phyloP scores from a whole-genome alignment of 1,140 invertebrate genomes.

The Drosophila athabasca region DNA sequence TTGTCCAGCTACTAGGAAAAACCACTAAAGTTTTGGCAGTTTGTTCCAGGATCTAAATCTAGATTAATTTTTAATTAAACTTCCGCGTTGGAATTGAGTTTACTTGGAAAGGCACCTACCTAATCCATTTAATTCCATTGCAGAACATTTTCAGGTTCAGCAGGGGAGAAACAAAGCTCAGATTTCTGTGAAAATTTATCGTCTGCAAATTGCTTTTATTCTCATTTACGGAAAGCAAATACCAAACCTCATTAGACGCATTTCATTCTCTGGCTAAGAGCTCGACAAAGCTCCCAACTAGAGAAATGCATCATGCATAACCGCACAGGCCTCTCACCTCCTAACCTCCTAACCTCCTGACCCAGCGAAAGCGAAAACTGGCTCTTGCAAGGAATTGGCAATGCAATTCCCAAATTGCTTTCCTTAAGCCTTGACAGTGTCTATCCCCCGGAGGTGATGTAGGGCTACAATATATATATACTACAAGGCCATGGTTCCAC shows the following conservation, averaged over 20 bases:
- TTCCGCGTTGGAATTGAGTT: too few species aligned
- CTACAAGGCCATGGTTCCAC: constrained; percentile 21
- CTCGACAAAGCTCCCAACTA: constrained; percentile 1
- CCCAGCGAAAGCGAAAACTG: neutral
- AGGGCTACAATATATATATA: constrained; percentile 36
- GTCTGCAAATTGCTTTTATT: constrained; percentile 27
- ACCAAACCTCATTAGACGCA: constrained; percentile 28
- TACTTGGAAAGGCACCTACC: neutral
- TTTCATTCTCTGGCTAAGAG: neutral
- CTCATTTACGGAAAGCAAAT: constrained; percentile 26
- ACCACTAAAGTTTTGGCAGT: too few species aligned
- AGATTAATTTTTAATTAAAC: too few species aligned
- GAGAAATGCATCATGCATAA: constrained; percentile 45
- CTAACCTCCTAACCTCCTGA: neutral
- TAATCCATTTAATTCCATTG: constrained; percentile 15
- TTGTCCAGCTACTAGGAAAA: too few species aligned
- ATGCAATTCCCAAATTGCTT: constrained; percentile 52
- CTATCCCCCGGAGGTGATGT: too few species aligned
- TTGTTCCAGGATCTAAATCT: too few species aligned
- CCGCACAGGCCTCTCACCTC: constrained; percentile 11
- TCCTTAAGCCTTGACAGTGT: constrained; percentile 20
- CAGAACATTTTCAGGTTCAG: too few species aligned
- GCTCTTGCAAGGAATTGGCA: constrained; percentile 1
- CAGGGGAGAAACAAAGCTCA: constrained; percentile 3
- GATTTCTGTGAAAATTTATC: constrained; percentile 27